These are phyloP conservation scores for Lepus oiostolus DNA, from an alignment of 2,797 vertebrate species.

Conservation along the genomic window DNA sequence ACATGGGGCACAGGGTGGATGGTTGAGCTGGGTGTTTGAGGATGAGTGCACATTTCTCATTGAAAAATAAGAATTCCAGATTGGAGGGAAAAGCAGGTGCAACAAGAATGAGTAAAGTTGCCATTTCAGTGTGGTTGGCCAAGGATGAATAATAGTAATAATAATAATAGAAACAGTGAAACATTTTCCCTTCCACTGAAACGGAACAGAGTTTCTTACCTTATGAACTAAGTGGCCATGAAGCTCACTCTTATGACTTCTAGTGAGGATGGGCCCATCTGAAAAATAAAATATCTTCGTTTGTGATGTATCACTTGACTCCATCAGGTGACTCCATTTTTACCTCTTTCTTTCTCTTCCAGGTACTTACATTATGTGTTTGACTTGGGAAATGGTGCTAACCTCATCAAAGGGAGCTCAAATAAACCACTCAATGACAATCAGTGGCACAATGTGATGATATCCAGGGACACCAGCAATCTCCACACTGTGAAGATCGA, in stretches of 20 bases:
- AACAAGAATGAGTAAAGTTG: not conserved
- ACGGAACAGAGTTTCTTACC: not conserved
- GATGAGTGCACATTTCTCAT: not conserved
- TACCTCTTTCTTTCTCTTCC: slow-evolving; percentile 63
- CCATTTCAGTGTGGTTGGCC: not conserved
- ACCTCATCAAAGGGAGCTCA: slow-evolving; percentile 98
- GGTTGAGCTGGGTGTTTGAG: not conserved
- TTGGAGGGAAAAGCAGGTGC: not conserved
- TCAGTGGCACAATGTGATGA: slow-evolving; percentile 99
- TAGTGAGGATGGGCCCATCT: not conserved
- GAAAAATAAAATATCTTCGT: not conserved
- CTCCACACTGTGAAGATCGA: slow-evolving; percentile 98
- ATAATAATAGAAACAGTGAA: not conserved
- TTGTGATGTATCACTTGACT: not conserved
- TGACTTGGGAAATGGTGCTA: slow-evolving; percentile 97
- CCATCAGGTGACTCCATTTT: not conserved
- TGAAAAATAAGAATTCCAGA: not conserved
- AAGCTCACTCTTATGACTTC: not conserved
- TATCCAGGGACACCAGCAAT: slow-evolving; percentile 98
- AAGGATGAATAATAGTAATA: not conserved
- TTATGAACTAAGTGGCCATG: not conserved
- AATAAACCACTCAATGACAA: slow-evolving; percentile 99
- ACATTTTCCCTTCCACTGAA: not conserved
- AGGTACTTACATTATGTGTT: slow-evolving; percentile 98
- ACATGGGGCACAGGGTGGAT: not conserved